phyloP scores from a whole-genome alignment of 2,113 vertebrate species.

The Tursiops truncatus region DNA sequence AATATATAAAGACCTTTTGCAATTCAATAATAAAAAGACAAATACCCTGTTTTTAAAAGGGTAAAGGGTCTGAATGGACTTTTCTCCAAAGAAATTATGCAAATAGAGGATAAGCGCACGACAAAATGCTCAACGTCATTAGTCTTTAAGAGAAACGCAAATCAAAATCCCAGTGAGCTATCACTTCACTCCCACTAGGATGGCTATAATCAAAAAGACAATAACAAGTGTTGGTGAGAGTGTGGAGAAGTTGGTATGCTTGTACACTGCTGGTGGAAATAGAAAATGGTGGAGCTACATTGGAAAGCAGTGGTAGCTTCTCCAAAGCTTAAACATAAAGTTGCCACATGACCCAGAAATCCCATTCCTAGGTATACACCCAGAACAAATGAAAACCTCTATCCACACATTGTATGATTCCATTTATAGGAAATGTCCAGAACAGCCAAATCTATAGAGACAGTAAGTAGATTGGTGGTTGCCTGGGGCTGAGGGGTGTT shows the following conservation, averaged over 20 bases:
- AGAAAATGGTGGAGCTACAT: not conserved
- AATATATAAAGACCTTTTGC: not conserved
- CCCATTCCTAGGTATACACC: not conserved
- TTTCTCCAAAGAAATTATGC: not conserved
- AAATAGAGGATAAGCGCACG: not conserved
- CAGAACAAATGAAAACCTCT: not conserved
- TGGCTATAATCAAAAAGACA: not conserved
- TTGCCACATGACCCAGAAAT: not conserved
- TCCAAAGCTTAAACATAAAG: constrained; percentile 11
- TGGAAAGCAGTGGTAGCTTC: not conserved
- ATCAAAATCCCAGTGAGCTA: not conserved
- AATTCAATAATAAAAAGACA: not conserved
- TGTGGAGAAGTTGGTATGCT: not conserved
- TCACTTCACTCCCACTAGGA: not conserved
- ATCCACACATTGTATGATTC: not conserved
- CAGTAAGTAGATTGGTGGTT: not conserved
- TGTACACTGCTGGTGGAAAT: not conserved
- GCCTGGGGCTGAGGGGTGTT: not conserved
- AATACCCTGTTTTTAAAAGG: not conserved
- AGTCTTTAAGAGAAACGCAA: not conserved
- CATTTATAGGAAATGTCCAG: not conserved
- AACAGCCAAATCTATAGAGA: not conserved
- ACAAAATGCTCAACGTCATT: not conserved
- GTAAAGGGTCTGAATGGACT: not conserved
- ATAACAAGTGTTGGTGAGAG: not conserved